Conservation (phyloP, 2,113 vertebrate species). For the Uropsilus gracilis region DNA sequence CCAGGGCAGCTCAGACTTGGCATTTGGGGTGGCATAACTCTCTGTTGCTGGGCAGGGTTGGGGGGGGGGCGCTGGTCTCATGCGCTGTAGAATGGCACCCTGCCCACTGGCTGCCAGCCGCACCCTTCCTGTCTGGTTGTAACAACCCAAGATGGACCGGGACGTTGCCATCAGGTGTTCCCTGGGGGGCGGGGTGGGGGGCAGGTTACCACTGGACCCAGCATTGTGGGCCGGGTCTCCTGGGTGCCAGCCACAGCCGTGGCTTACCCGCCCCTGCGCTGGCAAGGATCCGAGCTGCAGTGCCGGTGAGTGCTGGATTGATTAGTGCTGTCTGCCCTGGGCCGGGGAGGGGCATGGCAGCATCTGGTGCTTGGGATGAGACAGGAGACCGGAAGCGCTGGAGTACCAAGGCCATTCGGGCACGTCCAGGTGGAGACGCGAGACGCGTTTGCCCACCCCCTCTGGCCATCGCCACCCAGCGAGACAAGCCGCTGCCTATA, state of each 20-base stretch:
- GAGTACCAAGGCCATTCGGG: not conserved
- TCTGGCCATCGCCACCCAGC: not conserved
- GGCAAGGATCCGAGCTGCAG: not conserved
- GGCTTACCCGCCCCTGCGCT: not conserved
- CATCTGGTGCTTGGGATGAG: not conserved
- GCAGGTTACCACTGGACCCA: not conserved
- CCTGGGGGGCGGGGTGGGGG: no score
- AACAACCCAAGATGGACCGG: not conserved
- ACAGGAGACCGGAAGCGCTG: not conserved
- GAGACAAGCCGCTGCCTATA: not conserved
- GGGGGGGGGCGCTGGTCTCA: not conserved
- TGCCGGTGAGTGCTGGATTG: conserved; percentile 24
- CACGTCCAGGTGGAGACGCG: not conserved
- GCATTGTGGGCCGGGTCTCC: not conserved
- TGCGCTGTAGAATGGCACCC: not conserved
- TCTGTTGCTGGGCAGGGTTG: not conserved
- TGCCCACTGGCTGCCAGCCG: not conserved
- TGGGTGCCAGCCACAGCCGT: not conserved
- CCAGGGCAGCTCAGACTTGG: not conserved
- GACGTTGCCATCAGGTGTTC: not conserved
- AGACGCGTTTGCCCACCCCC: not conserved
- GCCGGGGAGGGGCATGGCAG: not conserved
- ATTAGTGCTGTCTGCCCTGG: not conserved
- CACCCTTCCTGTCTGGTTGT: not conserved
- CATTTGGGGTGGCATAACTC: not conserved